These are phyloP conservation scores for Danionella dracula DNA, from an alignment of 2,797 vertebrate genomes.

Conservation along the genomic window DNA sequence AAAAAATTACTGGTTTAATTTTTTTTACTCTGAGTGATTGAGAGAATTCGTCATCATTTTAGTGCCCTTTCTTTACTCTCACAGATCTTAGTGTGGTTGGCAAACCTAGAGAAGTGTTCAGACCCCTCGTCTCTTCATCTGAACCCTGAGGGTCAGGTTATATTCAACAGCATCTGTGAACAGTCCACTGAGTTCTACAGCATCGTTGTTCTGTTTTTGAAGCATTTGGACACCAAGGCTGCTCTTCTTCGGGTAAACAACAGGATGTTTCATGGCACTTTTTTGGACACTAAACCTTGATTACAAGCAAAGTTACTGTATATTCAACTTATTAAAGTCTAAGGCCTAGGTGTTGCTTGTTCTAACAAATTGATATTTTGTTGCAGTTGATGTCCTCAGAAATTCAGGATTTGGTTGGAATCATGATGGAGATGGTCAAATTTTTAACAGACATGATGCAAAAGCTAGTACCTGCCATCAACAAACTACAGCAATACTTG, in stretches of 20 bases:
- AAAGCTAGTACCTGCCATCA: constrained; percentile 55
- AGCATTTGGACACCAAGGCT: constrained; percentile 74
- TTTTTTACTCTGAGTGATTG: no score
- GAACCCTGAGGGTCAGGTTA: constrained; percentile 36
- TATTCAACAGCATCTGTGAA: constrained; percentile 68
- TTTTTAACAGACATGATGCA: constrained; percentile 54
- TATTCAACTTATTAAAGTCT: no score
- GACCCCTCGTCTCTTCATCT: constrained; percentile 20
- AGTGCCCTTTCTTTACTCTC: background rate
- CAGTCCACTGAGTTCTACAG: constrained; percentile 68
- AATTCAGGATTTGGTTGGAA: constrained; percentile 54
- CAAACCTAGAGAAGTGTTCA: constrained; percentile 57
- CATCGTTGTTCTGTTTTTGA: constrained; percentile 71
- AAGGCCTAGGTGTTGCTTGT: no score
- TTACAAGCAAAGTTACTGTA: background rate
- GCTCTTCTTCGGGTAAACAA: constrained; percentile 79
- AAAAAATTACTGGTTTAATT: no score
- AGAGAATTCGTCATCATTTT: no score
- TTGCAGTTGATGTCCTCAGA: constrained; percentile 65
- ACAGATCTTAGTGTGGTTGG: constrained; percentile 66
- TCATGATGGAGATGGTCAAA: constrained; percentile 53
- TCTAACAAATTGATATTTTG: constrained; percentile 2
- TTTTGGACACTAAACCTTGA: background rate
- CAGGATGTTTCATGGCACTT: background rate
- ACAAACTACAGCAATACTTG: constrained; percentile 58